phyloP scores from a whole-genome alignment of 2,888 invertebrate species.

The Nysson spinosus region DNA sequence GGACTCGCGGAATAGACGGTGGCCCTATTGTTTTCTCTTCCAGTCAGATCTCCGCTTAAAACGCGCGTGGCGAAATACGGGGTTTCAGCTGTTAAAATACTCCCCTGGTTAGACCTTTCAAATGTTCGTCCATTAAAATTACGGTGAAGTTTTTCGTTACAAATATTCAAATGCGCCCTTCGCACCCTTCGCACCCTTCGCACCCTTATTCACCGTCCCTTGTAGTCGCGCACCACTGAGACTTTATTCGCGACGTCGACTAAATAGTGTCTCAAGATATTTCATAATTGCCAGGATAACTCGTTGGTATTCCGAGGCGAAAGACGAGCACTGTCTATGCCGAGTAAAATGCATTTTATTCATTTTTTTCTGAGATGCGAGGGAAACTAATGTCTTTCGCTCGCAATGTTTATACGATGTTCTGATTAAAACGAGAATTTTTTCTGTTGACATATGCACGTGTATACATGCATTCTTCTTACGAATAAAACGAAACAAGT shows the following conservation, averaged over 20 bases:
- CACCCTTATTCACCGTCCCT: not conserved
- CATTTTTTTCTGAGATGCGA: conserved; percentile 3
- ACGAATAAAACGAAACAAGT: conserved; percentile 15
- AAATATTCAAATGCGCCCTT: conserved; percentile 2
- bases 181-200: not conserved
- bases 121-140: conserved; percentile 23
- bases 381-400: conserved; percentile 14
- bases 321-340: conserved; percentile 6
- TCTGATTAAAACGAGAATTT: conserved; percentile 7
- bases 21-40: conserved; percentile 31
- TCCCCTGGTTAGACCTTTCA: conserved; percentile 3
- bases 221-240: too few relatives aligned
- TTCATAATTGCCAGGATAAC: conserved; percentile 4
- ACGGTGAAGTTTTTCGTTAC: conserved; percentile 6
- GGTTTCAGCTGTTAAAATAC: conserved; percentile 36
- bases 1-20: conserved; percentile 5
- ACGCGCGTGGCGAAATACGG: conserved; percentile 19
- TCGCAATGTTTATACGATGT: conserved; percentile 2
- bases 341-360: conserved; percentile 23
- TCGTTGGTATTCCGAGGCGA: conserved; percentile 18
- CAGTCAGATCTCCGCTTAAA: conserved; percentile 26
- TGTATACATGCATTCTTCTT: conserved; percentile 8
- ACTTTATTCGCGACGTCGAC: not conserved
- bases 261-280: conserved; percentile 13
- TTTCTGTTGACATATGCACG: not conserved